Percentiles rank a stretch among this genome's conserved stretches.
Conservation (phyloP, 2,888 invertebrate genomes). For the Apodemia hepburni region DNA sequence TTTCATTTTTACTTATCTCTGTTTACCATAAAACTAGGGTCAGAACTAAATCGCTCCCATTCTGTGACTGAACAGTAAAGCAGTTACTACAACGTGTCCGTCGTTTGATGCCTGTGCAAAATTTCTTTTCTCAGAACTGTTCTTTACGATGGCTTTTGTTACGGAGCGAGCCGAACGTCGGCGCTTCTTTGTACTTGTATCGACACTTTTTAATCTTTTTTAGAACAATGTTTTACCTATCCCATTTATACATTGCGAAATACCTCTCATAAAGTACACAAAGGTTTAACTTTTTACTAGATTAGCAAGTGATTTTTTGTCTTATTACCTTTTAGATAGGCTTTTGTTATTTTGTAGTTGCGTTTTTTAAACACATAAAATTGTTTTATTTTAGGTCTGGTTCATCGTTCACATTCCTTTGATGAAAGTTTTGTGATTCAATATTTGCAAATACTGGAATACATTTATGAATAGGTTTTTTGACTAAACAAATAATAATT, state of each 20-base stretch:
- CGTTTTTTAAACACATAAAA: background rate
- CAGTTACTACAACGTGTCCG: constrained; percentile 15
- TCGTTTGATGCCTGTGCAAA: constrained; percentile 50
- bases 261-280: background rate
- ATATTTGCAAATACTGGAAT: too few relatives aligned
- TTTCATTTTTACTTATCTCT: background rate
- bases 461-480: too few relatives aligned
- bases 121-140: constrained; percentile 70
- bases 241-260: constrained; percentile 17
- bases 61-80: constrained; percentile 3
- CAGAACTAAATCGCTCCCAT: constrained; percentile 9
- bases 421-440: too few relatives aligned
- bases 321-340: background rate
- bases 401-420: too few relatives aligned
- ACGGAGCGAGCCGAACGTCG: constrained; percentile 35
- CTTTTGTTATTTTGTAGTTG: background rate
- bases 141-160: constrained; percentile 64
- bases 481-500: too few relatives aligned
- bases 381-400: too few relatives aligned
- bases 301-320: constrained; percentile 17
- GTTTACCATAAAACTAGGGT: background rate
- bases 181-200: constrained; percentile 43
- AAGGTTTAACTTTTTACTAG: background rate
- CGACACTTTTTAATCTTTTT: constrained; percentile 39
- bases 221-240: constrained; percentile 29